Evolutionary conservation across 1,140 invertebrate species (phyloP).

Genomic region (Ceratoteleas bidentatus): DNA sequence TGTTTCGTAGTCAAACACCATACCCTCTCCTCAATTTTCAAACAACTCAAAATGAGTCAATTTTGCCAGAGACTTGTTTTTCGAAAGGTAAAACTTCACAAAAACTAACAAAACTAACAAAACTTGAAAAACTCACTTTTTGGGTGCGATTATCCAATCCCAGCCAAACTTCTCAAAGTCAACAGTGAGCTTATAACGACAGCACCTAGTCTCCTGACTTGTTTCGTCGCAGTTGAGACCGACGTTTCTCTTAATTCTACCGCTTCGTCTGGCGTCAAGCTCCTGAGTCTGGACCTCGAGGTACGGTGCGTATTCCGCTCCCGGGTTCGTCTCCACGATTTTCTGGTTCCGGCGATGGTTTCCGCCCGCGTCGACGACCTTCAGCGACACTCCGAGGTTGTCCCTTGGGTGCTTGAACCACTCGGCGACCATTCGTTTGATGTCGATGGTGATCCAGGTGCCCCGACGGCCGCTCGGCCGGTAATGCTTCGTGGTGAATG

Average conservation of each 20-base stretch:
- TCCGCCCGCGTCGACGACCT: conserved; percentile 78
- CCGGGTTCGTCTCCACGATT: conserved; percentile 77
- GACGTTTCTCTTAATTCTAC: conserved; percentile 86
- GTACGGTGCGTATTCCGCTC: conserved; percentile 77
- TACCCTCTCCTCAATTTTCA: too few species aligned
- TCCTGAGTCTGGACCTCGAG: conserved; percentile 92
- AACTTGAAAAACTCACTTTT: conserved; percentile 83
- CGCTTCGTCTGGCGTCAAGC: conserved; percentile 85
- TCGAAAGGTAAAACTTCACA: too few species aligned
- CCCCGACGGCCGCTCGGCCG: conserved; percentile 80
- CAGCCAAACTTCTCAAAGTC: conserved; percentile 98
- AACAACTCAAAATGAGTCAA: too few species aligned
- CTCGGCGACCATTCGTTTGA: conserved; percentile 88
- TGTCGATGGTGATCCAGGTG: conserved; percentile 88
- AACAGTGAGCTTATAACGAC: conserved; percentile 94
- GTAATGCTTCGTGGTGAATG: conserved; percentile 76
- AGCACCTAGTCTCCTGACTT: conserved; percentile 90
- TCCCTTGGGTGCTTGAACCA: conserved; percentile 88
- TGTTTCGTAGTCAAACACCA: too few species aligned
- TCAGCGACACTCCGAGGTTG: conserved; percentile 88
- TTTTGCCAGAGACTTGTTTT: too few species aligned
- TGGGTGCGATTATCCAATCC: conserved; percentile 99
- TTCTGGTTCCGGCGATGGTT: conserved; percentile 70
- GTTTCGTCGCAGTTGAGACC: conserved; percentile 90
- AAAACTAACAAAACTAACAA: too few species aligned